Evolutionary conservation across 2,888 invertebrate species (phyloP), one percentile per base, ranked within the genome.

Genomic region (Eristalis tenax): DNA sequence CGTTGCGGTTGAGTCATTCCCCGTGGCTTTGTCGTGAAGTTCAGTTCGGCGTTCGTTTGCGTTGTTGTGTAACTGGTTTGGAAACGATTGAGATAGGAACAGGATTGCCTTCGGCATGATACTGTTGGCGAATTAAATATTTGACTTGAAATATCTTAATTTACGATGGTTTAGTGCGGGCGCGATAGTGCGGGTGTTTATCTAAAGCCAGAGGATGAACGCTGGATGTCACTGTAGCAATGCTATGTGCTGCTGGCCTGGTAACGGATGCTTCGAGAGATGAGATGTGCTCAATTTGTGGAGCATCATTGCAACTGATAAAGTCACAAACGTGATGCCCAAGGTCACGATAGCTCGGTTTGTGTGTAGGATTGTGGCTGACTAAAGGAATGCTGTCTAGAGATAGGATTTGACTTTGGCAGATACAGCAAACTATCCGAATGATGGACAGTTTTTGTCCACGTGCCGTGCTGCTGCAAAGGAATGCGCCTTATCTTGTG

Each of bases 41-140:
- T 83, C 15, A 70, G 40, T 32, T 32, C 32, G 3, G 63, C 56
- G 57, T 40, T 59, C 10, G 32, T 4, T 26, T 6, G n/a, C 6
- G n/a, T 84, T 15, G 26, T 64, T 78, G 74, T 70, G 43, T 75
- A 79, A 83, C 75, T 70, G 28, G 79, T 76, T 84, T 74, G 50
- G 10, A 8, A 50, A 18, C 59, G 26, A 59, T 23, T 57, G 38
- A 63, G 63, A 63, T 56, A n/a, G 28, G 23, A 75, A 75, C 59
- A 22, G 57, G 66, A 75, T 75, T 71, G 38, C 50, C 50, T 50
- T 50, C 50, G 50, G 50, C 50, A 8, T 23, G 35, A 35, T 23
- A 43, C 18, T 63, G 63, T 63, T 63, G 26, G 35, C 73, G 32
- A 73, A 50, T 11, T 18, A 73, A 63, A 73, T 73, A 73, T 63